Percentiles rank a stretch among this genome's conserved stretches.
Evolutionary conservation across 1,140 invertebrate genomes (phyloP).

Genomic region (Lepidurus arcticus): DNA sequence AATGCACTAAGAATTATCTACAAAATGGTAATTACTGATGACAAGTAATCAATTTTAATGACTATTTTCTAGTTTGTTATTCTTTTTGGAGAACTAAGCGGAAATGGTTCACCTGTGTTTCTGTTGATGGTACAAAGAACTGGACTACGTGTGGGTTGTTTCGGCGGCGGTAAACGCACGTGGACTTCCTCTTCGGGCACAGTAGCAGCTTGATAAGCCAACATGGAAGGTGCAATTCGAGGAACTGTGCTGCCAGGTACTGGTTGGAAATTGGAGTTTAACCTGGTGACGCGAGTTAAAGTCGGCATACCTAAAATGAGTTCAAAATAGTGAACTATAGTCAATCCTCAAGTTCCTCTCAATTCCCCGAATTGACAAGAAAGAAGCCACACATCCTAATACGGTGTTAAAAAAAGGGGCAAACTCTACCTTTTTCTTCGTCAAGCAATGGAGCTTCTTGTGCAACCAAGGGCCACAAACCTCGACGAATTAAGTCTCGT

Average conservation of each 20-base stretch:
- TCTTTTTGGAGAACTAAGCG: neutral
- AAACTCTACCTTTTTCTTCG: slow-evolving; percentile 28
- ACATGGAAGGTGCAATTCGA: slow-evolving; percentile 31
- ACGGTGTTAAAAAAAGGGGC: neutral
- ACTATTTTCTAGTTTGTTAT: no score
- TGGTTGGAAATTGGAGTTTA: slow-evolving; percentile 33
- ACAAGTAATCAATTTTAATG: no score
- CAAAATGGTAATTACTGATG: no score
- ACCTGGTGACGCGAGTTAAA: slow-evolving; percentile 32
- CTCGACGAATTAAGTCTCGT: slow-evolving; percentile 32
- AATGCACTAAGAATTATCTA: no score
- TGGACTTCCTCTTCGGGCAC: slow-evolving; percentile 33
- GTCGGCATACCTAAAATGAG: slow-evolving; percentile 29
- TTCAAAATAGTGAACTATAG: no score
- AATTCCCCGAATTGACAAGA: neutral
- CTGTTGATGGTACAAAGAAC: neutral
- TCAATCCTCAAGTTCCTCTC: slow-evolving; percentile 9
- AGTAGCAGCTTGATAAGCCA: slow-evolving; percentile 26
- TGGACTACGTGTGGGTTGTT: slow-evolving; percentile 11
- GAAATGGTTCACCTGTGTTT: slow-evolving; percentile 10
- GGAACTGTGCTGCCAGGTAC: slow-evolving; percentile 34
- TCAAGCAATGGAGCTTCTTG: slow-evolving; percentile 16
- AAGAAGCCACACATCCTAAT: neutral
- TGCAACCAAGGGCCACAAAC: slow-evolving; percentile 29
- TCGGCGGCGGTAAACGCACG: slow-evolving; percentile 27